Base-by-base conservation (phyloP, 2,113 vertebrate genomes). In the Macroglossus sobrinus region DNA sequence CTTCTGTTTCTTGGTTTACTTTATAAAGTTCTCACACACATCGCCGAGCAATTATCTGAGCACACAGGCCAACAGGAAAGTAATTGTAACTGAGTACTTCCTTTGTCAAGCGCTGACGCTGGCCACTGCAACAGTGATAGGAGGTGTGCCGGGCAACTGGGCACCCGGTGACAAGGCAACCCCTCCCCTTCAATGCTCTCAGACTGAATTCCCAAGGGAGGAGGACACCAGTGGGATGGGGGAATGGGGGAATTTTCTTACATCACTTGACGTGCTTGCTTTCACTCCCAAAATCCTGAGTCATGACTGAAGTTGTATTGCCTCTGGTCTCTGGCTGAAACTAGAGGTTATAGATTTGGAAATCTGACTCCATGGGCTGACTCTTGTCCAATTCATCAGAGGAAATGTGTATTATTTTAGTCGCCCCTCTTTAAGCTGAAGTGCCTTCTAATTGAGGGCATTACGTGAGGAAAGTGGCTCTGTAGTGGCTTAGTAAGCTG, bases 251-350 rank as follows among this genome's bases (percentile, higher is more conserved):
- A 98, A 98, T 98, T 98, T 98, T 98, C 98, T 97, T 98, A 97
- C 1, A 43, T 96, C 95, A 97, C 98, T 98, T 98, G 98, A 97
- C 96, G 98, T 97, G 98, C 94, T 97, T 93, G 90, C 94, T 96
- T 98, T 98, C 97, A 98, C 98, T 98, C 93, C 97, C 96, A 98
- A 98, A 98, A 53, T 55, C 98, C 98, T 99, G 98, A 99, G 98
- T 99, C 98, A 99, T 91, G 98, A 91, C 72, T 90, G 76, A n/a
- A 85, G 93, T 75, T 2, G 24, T 10, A 71, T 88, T 53, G 97
- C 97, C 96, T 94, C 59, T 0, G 90, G 91, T 75, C 90, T 87
- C 94, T 24, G 81, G 80, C 91, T 97, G 94, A 79, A 95, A 95
- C 98, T 96, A 96, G 98, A 97, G 97, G 97, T 95, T 98, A 96